Base-by-base conservation (phyloP, 1,140 invertebrate genomes). In the Pissodes strobi region DNA sequence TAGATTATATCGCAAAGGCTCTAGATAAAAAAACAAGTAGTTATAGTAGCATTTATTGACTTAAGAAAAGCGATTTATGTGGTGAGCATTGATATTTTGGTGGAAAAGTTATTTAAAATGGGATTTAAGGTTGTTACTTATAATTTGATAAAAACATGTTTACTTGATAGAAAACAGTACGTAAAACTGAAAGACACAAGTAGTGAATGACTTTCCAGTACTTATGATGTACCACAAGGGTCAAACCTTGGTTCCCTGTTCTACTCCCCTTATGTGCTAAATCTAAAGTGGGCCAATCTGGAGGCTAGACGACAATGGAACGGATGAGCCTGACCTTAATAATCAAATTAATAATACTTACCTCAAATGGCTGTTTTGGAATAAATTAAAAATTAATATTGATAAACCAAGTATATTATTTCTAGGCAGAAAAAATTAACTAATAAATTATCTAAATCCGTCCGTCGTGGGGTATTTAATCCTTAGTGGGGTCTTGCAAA, bases 311-410 rank as follows among this genome's bases (percentile, higher is more conserved):
- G n/a, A 6, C 6, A n/a, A 43, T 13, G 5, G 13, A n/a, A n/a
- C n/a, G n/a, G n/a, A n/a, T n/a, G n/a, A n/a, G 13, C 5, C 15
- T 9, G 9, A 6, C 15, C 39, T 43, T n/a, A 12, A n/a, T 43
- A 9, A 43, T 12, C 9, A n/a, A n/a, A 43, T 12, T 43, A 43
- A n/a, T 12, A 43, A 17, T 43, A 13, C 15, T 17, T 6, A 5
- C 9, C 5, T 6, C 13, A 12, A 12, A 5, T 9, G 15, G 5
- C 9, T 43, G 15, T 12, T 12, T 12, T 6, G 5, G 13, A 43
- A 43, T 17, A 43, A 43, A 12, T 43, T 43, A 43, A 43, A 6
- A n/a, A n/a, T n/a, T n/a, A n/a, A n/a, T n/a, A n/a, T n/a, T n/a
- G n/a, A n/a, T n/a, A n/a, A n/a, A n/a, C n/a, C n/a, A n/a, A n/a